Conservation (phyloP, 1,140 invertebrate species). For the Onthophagus taurus region DNA sequence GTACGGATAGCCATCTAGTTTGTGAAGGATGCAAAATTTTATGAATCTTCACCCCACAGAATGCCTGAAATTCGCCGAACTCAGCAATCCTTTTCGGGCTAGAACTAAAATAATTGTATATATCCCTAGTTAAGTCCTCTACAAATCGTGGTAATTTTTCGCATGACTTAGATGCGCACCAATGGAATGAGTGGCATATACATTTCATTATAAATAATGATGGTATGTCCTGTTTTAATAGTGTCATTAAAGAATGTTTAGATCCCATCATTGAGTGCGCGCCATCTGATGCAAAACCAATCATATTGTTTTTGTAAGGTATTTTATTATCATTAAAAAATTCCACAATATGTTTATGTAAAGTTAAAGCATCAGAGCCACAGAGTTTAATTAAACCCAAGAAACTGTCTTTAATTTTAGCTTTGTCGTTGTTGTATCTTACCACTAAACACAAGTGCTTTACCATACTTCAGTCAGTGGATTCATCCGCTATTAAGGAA, state of each 20-base stretch:
- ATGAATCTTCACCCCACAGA: constrained; percentile 26
- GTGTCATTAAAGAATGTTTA: constrained; percentile 10
- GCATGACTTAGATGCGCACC: constrained; percentile 30
- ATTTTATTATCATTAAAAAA: constrained; percentile 31
- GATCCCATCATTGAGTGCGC: constrained; percentile 18
- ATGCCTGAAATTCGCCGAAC: constrained; percentile 22
- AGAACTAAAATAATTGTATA: constrained; percentile 24
- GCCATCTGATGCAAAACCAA: constrained; percentile 36
- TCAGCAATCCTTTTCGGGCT: constrained; percentile 24
- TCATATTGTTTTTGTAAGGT: constrained; percentile 34
- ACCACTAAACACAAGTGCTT: no score
- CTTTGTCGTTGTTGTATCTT: no score
- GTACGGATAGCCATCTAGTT: constrained; percentile 6
- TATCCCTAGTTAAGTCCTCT: constrained; percentile 22
- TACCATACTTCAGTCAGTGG: no score
- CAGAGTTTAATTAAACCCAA: constrained; percentile 23
- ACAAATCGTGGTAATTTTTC: constrained; percentile 18
- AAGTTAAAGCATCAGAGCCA: constrained; percentile 19
- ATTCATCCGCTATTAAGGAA: no score
- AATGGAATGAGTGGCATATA: constrained; percentile 27
- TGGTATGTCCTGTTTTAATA: constrained; percentile 6
- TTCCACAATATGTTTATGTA: constrained; percentile 23
- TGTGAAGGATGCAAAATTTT: constrained; percentile 20
- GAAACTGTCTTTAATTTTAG: constrained; percentile 29
- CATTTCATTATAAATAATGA: constrained; percentile 11